Percentiles rank a stretch among this genome's conserved stretches.
phyloP scores from a whole-genome alignment of 2,797 vertebrate species.

The Amblyraja radiata region DNA sequence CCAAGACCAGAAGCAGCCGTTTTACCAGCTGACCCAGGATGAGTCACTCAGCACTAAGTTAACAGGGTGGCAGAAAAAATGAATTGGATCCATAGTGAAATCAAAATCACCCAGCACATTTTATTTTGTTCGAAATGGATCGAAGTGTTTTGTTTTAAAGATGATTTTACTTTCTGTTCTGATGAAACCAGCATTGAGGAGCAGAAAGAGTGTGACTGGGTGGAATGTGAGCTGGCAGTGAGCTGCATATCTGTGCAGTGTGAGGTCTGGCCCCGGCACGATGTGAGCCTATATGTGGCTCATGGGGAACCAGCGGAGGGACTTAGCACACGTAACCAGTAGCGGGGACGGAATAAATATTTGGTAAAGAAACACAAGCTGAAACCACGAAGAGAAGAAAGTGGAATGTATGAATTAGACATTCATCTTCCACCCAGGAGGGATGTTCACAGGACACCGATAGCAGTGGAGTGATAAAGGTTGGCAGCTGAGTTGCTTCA shows the following conservation, averaged over 20 bases:
- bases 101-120: background rate
- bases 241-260: background rate
- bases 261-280: background rate
- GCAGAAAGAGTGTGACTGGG: background rate
- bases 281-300: background rate
- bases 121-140: constrained; percentile 15
- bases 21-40: background rate
- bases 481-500: background rate
- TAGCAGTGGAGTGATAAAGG: background rate
- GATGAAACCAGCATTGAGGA: constrained; percentile 29
- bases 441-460: background rate
- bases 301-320: background rate
- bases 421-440: background rate
- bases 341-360: background rate
- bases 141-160: constrained; percentile 20
- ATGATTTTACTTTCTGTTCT: constrained; percentile 21
- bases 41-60: background rate
- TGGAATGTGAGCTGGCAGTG: background rate
- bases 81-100: constrained; percentile 1
- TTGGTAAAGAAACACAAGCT: background rate
- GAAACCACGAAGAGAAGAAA: constrained; percentile 11
- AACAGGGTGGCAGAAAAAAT: background rate
- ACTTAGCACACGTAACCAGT: background rate
- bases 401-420: constrained; percentile 23
- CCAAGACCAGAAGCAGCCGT: background rate